Evolutionary conservation across 2,888 invertebrate genomes (phyloP).

Genomic region (Leucophora obtusa): DNA sequence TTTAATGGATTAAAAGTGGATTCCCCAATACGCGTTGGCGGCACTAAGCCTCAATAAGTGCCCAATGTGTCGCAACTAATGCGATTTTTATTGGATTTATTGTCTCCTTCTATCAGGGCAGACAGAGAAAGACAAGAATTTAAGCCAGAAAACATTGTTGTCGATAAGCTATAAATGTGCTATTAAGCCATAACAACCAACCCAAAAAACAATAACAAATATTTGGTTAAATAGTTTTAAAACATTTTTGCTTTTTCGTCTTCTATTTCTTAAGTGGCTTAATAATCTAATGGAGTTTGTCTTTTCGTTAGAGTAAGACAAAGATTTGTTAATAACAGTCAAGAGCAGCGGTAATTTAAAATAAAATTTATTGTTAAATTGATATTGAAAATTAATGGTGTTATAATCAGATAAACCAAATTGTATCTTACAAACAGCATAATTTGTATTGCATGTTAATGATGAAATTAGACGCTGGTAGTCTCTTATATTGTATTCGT

Average conservation of each 20-base stretch:
- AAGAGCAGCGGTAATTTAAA: background rate
- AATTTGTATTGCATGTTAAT: no score
- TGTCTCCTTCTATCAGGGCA: background rate
- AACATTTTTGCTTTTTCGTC: background rate
- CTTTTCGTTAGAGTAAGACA: background rate
- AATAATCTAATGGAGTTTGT: background rate
- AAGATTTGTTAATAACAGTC: background rate
- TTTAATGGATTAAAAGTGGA: conserved; percentile 52
- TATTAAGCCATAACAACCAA: background rate
- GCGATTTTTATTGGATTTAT: conserved; percentile 73
- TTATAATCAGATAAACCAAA: no score
- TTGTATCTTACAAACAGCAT: no score
- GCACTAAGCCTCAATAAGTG: conserved; percentile 25
- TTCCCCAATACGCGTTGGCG: background rate
- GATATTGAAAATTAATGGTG: no score
- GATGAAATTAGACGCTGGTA: no score
- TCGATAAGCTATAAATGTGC: background rate
- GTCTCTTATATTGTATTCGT: no score
- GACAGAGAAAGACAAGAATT: background rate
- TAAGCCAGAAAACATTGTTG: background rate
- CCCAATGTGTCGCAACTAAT: conserved; percentile 69
- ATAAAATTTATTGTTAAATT: no score
- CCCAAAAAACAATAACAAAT: background rate
- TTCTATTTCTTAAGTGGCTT: background rate
- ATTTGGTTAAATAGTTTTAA: background rate